Evolutionary conservation across 1,140 invertebrate genomes (phyloP).

Genomic region (Drusus annulatus): DNA sequence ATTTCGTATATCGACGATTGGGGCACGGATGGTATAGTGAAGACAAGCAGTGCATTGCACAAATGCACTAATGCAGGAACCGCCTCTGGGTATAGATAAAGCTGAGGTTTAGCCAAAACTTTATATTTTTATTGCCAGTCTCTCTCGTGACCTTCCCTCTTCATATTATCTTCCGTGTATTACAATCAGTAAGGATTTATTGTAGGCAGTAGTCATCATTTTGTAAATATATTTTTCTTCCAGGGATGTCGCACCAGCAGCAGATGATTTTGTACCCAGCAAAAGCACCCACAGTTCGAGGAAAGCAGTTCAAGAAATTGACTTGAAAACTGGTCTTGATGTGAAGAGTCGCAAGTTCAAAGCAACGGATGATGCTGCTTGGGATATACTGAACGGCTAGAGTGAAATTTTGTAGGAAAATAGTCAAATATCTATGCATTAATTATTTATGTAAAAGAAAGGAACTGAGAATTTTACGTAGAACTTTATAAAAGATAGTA

Average conservation of each 20-base stretch:
- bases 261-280: conserved; percentile 60
- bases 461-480: neutral
- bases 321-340: conserved; percentile 39
- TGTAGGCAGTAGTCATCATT: no score
- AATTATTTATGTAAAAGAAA: neutral
- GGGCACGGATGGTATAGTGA: no score
- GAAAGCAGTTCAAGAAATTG: conserved; percentile 28
- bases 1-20: no score
- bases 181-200: no score
- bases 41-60: no score
- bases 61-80: no score
- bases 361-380: conserved; percentile 48
- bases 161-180: no score
- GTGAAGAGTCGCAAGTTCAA: conserved; percentile 44
- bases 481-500: conserved; percentile 4
- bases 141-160: no score
- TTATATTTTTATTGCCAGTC: no score
- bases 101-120: no score
- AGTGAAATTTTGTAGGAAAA: conserved; percentile 19
- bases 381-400: conserved; percentile 48
- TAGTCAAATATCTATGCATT: conserved; percentile 5
- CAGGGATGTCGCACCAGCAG: conserved; percentile 33
- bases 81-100: no score
- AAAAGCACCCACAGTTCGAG: neutral
- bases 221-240: neutral